Evolutionary conservation across 2,113 vertebrate species (phyloP), one percentile per base, ranked within the genome.

Genomic region (Atrichornis clamosus): DNA sequence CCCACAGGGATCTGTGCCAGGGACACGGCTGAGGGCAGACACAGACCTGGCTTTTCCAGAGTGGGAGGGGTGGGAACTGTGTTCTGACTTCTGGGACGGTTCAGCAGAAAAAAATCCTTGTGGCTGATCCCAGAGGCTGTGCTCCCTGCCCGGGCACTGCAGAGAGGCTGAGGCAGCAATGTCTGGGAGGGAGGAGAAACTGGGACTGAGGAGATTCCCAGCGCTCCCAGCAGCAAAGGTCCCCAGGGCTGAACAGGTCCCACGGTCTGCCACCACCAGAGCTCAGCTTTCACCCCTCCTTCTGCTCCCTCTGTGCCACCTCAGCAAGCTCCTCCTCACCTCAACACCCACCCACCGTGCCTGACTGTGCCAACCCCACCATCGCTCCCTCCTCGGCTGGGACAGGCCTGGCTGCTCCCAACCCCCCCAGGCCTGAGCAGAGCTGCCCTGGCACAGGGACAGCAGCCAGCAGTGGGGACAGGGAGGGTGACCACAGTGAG

Each of bases 131-230:
- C 78, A 75, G 83, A 30, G 52, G 75, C 74, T 62, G 50, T 0
- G 0, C 42, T 65, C 27, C 39, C 11, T 49, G 35, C 42, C 37
- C 52, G 22, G n/a, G 1, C 17, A 19, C 68, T 33, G 41, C 49
- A 52, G 47, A 7, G 14, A 47, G 42, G 55, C 42, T 18, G 37
- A 27, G 39, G 39, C 39, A 41, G 39, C 39, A 41, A 41, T 24
- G 16, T n/a, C n/a, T n/a, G n/a, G n/a, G n/a, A n/a, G 3, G 6
- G 16, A 78, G 82, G 50, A 92, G 27, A 77, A 64, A 9, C 33
- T 1, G 9, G 42, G 27, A 10, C 30, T 47, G 16, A 8, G 28
- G 73, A 8, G 15, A 18, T 7, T 27, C 9, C 32, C 0, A 0
- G 33, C 35, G 22, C 35, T 41, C 58, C 20, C 15, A 30, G 75